A percentile compares a stretch with the other conserved stretches of the same genome.
phyloP scores from a whole-genome alignment of 2,888 invertebrate species.

The Boloria euphrosyne region DNA sequence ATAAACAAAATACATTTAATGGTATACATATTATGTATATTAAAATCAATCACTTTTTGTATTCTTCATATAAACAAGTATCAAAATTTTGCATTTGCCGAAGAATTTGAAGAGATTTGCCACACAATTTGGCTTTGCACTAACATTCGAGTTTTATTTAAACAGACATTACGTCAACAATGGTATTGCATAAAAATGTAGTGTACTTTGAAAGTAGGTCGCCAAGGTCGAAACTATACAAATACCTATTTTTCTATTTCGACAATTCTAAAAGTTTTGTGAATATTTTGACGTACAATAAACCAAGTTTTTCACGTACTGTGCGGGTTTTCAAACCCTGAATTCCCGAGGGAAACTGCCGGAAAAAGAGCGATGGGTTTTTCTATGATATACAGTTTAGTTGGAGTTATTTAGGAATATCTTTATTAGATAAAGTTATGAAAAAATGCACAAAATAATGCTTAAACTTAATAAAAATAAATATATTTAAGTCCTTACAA shows the following conservation, averaged over 20 bases:
- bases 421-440: slow-evolving; percentile 3
- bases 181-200: slow-evolving; percentile 9
- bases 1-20: no score
- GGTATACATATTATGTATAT: no score
- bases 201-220: slow-evolving; percentile 16
- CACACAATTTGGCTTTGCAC: no score
- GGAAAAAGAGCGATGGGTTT: slow-evolving; percentile 26
- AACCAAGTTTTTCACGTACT: slow-evolving; percentile 29
- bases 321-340: slow-evolving; percentile 20
- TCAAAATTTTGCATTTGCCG: no score
- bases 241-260: slow-evolving; percentile 7
- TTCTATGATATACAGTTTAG: slow-evolving; percentile 21
- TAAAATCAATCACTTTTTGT: no score
- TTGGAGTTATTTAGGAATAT: slow-evolving; percentile 2
- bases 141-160: neutral
- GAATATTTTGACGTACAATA: slow-evolving; percentile 34
- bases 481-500: no score
- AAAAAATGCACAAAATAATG: no score
- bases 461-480: no score
- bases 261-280: slow-evolving; percentile 35
- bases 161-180: neutral
- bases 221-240: slow-evolving; percentile 1
- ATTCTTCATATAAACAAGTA: no score
- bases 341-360: slow-evolving; percentile 30
- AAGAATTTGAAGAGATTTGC: no score